Conservation (phyloP, 2,797 vertebrate species). For the Caiman crocodilus region DNA sequence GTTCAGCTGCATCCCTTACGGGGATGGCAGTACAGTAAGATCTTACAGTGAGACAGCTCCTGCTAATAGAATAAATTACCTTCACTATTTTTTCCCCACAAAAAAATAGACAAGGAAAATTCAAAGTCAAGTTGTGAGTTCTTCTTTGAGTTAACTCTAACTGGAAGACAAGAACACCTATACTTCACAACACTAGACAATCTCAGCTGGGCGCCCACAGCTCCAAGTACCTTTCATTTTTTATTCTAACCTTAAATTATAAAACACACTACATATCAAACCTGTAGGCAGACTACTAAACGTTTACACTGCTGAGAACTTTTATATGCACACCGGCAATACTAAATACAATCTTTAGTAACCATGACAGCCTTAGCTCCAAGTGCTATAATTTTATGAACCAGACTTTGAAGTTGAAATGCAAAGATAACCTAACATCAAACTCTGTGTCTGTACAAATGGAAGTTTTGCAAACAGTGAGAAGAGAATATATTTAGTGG, state of each 20-base stretch:
- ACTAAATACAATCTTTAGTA: background rate
- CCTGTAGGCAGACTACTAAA: background rate
- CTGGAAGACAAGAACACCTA: background rate
- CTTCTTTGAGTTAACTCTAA: background rate
- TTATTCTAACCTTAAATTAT: background rate
- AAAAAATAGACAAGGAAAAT: background rate
- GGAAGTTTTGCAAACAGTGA: background rate
- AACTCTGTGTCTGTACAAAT: background rate
- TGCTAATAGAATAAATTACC: too few species aligned
- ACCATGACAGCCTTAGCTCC: background rate
- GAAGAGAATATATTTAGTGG: background rate
- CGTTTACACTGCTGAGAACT: background rate
- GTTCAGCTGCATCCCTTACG: background rate
- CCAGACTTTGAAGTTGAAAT: background rate
- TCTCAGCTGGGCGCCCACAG: background rate
- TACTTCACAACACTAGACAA: background rate
- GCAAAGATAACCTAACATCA: background rate
- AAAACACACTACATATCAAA: background rate
- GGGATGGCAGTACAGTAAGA: background rate
- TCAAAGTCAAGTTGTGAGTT: background rate
- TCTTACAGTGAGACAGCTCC: background rate
- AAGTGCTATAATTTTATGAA: background rate
- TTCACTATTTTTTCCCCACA: background rate
- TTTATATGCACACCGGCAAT: background rate
- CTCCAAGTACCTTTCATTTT: background rate